A percentile compares a stretch with the other conserved stretches of the same genome.
phyloP scores from a whole-genome alignment of 37 sponge, comb jelly and placozoan genomes.

The Cladorhizidae sp. region DNA sequence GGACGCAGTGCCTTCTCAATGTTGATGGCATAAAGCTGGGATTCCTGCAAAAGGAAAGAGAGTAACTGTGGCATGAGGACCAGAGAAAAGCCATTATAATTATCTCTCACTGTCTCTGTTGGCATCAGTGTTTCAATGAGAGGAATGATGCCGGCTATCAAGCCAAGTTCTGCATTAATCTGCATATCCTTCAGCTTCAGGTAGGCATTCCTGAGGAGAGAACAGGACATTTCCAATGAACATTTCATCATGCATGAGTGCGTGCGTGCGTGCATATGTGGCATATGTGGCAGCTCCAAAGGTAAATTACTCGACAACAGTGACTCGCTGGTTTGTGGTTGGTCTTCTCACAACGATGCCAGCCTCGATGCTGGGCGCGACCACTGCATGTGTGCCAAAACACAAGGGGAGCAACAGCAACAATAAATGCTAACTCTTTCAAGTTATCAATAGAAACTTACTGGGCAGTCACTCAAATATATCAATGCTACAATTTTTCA shows the following conservation, averaged over 20 bases:
- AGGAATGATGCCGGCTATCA: conserved; percentile 17
- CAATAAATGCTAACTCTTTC: too few relatives aligned
- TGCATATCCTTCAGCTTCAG: conserved; percentile 17
- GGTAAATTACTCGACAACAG: conserved; percentile 7
- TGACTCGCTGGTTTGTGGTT: neutral
- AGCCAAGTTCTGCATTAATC: conserved; percentile 24
- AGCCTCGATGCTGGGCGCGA: conserved; percentile 4
- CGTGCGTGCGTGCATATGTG: too few relatives aligned
- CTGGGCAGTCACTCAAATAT: too few relatives aligned
- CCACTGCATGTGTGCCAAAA: neutral
- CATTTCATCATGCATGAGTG: too few relatives aligned
- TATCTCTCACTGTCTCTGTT: neutral
- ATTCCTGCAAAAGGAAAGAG: neutral
- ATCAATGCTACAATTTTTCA: too few relatives aligned
- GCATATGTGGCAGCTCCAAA: too few relatives aligned
- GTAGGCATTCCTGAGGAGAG: neutral
- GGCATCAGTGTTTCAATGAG: neutral
- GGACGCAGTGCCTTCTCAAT: neutral
- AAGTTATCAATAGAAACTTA: too few relatives aligned
- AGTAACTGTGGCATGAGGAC: neutral
- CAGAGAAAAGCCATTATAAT: neutral
- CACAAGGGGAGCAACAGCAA: too few relatives aligned
- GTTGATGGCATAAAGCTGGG: neutral
- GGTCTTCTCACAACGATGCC: neutral
- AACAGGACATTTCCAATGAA: too few relatives aligned